Percentiles rank a stretch among this genome's conserved stretches.
Evolutionary conservation across 2,113 vertebrate genomes (phyloP).

Genomic region (Siphamia tubifer): DNA sequence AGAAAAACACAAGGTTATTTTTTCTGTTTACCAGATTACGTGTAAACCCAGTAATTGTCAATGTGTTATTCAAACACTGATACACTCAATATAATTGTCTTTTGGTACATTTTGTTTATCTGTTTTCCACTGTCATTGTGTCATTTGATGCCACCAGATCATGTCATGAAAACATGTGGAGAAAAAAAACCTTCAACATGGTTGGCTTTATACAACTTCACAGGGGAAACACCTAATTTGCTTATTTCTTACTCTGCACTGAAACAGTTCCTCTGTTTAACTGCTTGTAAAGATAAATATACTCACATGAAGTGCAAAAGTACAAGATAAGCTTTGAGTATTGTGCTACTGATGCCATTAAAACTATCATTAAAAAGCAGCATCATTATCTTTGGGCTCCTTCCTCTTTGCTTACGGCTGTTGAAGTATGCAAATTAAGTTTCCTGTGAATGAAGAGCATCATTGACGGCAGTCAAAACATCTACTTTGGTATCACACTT

Average conservation of each 20-base stretch:
- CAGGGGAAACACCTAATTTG: slow-evolving; percentile 11
- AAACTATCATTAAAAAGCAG: neutral
- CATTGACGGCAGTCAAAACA: slow-evolving; percentile 1
- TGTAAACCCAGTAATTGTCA: neutral
- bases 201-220: neutral
- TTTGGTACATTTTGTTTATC: neutral
- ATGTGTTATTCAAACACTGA: slow-evolving; percentile 16
- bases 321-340: neutral
- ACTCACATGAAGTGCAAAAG: neutral
- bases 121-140: neutral
- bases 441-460: slow-evolving; percentile 11
- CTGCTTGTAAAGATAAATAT: neutral
- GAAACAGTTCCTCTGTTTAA: neutral
- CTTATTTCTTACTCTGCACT: neutral
- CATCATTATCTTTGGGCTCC: neutral
- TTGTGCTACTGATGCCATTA: neutral
- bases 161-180: no score
- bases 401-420: slow-evolving; percentile 2
- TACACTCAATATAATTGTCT: slow-evolving; percentile 1
- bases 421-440: slow-evolving; percentile 48
- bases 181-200: no score
- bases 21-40: neutral
- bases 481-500: neutral
- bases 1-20: neutral
- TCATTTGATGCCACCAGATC: neutral